Evolutionary conservation across 2,888 invertebrate species (phyloP), one percentile per base, ranked within the genome.

Genomic region (Plutella xylostella): DNA sequence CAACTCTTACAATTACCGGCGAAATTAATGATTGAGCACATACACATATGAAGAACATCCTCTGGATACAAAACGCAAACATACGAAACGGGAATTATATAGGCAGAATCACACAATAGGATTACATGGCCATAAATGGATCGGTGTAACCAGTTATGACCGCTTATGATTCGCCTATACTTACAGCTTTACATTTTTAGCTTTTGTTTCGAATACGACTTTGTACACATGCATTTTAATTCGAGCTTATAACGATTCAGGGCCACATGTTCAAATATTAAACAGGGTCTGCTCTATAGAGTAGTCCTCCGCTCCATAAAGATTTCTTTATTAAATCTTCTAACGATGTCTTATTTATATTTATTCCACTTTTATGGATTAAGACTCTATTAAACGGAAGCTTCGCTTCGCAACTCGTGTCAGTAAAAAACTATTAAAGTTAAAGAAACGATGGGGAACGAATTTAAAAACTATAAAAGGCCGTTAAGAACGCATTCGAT

Each of bases 11-110:
- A 82, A 82, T 80, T 82, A 80, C 77, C 57, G 66, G 61, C 65
- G 58, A 80, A 78, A 80, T 82, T 82, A 82, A 82, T 75, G 80
- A 82, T 80, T 79, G 75, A 68, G 75, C 77, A 77, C 75, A 77
- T 73, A 45, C 51, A 50, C 47, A 54, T 53, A 52, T 46, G 28
- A 28, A n/a, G n/a, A n/a, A n/a, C n/a, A n/a, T n/a, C n/a, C n/a
- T n/a, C n/a, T n/a, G n/a, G n/a, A n/a, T n/a, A n/a, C n/a, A n/a
- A n/a, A n/a, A n/a, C 7, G n/a, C 28, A 28, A 51, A 6, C 18
- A 44, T 51, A 51, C 54, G 38, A 39, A 48, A 45, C 46, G 42
- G 41, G 45, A 28, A 41, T 48, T 40, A 55, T 57, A 58, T 49
- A 56, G 52, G 53, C 58, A 51, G 60, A 57, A 54, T 55, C 61